Conservation (phyloP, 2,113 vertebrate genomes). For the Poeciliopsis retropinna region DNA sequence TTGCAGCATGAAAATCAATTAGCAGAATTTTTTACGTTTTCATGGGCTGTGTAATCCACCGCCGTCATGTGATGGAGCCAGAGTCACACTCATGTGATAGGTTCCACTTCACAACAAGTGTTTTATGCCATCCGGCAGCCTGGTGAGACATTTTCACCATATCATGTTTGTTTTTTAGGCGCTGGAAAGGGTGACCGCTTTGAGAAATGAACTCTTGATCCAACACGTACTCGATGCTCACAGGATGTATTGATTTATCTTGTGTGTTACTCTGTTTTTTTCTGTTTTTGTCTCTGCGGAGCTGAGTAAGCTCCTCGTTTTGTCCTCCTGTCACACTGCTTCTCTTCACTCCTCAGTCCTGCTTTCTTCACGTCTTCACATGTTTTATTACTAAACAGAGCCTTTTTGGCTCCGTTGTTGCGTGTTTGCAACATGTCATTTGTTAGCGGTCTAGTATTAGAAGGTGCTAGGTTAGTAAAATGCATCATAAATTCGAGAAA, state of each 20-base stretch:
- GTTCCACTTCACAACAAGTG: not conserved
- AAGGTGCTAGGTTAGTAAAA: constrained; percentile 16
- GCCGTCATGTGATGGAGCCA: constrained; percentile 2
- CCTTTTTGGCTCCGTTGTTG: constrained; percentile 17
- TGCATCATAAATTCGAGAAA: not conserved
- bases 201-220: constrained; percentile 6
- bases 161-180: not conserved
- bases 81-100: constrained; percentile 3
- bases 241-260: constrained; percentile 27
- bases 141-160: not conserved
- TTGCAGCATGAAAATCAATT: constrained; percentile 1
- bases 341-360: not conserved
- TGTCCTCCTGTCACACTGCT: constrained; percentile 8
- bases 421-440: constrained; percentile 47
- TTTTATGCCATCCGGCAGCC: not conserved
- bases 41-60: not conserved
- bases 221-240: constrained; percentile 6
- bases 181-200: constrained; percentile 11
- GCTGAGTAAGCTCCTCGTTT: constrained; percentile 8
- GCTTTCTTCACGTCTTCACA: not conserved
- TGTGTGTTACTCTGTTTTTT: constrained; percentile 10
- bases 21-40: constrained; percentile 2
- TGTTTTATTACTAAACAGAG: not conserved
- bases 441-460: constrained; percentile 11
- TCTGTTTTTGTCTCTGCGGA: constrained; percentile 17